Base-by-base conservation (phyloP, 1,140 invertebrate genomes). In the Drosophila lini region DNA sequence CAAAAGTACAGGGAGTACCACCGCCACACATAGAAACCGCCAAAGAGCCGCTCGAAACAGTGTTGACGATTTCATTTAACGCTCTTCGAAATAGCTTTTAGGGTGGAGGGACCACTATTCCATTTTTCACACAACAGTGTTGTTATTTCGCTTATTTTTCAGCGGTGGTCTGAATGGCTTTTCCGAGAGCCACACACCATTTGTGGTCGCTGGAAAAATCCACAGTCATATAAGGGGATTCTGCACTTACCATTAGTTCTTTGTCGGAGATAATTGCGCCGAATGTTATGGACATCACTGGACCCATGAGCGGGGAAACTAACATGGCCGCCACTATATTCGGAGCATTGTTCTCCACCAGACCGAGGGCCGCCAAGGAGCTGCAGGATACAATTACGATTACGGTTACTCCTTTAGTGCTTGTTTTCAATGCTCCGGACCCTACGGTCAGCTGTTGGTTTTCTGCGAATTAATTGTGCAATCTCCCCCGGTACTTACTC, bases 261-360 rank as follows among this genome's bases (percentile, higher is more conserved):
- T 93, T 93, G 86, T 98, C 96, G 13, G 96, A 94, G 83, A 98
- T 96, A 53, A 97, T 95, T 25, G 94, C 94, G 5, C 97, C 97
- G 91, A 97, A 97, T 32, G 96, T 97, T 40, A 96, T 94, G 10
- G 96, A 97, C 94, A 97, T 96, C 10, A 97, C 96, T 0, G 97
- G 97, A 41, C 96, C 96, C 97, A 97, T 98, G 4, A 97, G 93
- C 0, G 97, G 97, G 2, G 97, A 97, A 3, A 97, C 96, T 68
- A 98, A 93, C 97, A 98, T 98, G 47, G 96, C 96, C 16, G 97
- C 97, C 28, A 97, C 96, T 57, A 97, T 95, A 82, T 97, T 95
- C 2, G 97, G 96, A 3, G 96, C 95, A 76, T 94, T 94, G 79
- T 94, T 94, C 91, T 94, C 94, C 0, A 94, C 93, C 22, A 94